Evolutionary conservation across 2,797 vertebrate species (phyloP).

Genomic region (Hemitrygon akajei): DNA sequence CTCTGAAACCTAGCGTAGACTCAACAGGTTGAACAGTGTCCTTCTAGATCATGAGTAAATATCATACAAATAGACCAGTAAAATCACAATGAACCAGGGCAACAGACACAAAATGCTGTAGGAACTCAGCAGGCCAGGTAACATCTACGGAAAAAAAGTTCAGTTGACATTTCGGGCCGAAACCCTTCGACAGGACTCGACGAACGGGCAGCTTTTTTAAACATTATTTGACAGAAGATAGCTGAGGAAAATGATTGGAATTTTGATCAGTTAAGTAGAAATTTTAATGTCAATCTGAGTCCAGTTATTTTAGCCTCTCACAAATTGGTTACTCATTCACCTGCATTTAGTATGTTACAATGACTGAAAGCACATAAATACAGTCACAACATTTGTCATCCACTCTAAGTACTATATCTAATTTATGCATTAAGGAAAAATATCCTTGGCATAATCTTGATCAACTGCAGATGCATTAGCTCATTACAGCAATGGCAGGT

Average conservation of each 20-base stretch:
- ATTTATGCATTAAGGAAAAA: background rate
- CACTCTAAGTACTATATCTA: background rate
- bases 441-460: too few relatives aligned
- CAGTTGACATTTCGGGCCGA: too few relatives aligned
- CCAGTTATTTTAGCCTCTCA: background rate
- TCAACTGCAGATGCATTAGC: too few relatives aligned
- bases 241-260: background rate
- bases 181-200: background rate
- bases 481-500: too few relatives aligned
- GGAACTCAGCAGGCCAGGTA: too few relatives aligned
- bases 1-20: too few relatives aligned
- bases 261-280: background rate
- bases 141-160: too few relatives aligned
- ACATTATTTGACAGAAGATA: background rate
- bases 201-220: background rate
- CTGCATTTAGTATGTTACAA: background rate
- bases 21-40: too few relatives aligned
- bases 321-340: background rate
- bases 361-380: background rate
- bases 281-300: background rate
- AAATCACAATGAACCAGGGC: background rate
- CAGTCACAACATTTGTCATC: background rate
- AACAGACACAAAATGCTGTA: too few relatives aligned
- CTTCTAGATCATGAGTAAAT: too few relatives aligned
- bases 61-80: background rate